These are phyloP conservation scores for Drosophila sturtevanti DNA, from an alignment of 1,140 invertebrate genomes.

Conservation along the genomic window DNA sequence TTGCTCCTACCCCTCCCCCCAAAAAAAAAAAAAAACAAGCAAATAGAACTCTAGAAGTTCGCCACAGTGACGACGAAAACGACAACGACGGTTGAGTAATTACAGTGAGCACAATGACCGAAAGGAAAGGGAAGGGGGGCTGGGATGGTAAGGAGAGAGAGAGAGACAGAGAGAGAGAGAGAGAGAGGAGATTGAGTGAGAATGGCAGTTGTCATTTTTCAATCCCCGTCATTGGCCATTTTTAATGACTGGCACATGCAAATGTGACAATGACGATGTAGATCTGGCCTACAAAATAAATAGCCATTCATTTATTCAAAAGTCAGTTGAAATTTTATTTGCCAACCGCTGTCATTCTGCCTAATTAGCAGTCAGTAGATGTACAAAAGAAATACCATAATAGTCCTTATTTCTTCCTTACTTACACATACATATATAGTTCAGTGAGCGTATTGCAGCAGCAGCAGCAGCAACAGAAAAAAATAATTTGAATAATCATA, in stretches of 20 bases:
- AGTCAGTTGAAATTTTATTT: conserved; percentile 43
- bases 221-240: conserved; percentile 46
- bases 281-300: conserved; percentile 56
- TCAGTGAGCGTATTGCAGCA: conserved; percentile 48
- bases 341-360: conserved; percentile 54
- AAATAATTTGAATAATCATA: conserved; percentile 72
- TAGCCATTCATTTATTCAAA: conserved; percentile 65
- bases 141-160: neutral
- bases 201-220: conserved; percentile 73
- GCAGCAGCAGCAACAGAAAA: too few species aligned
- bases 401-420: too few species aligned
- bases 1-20: conserved; percentile 13
- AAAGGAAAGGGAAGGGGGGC: neutral
- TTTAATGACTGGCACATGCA: conserved; percentile 67
- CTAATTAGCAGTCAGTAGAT: conserved; percentile 52
- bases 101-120: conserved; percentile 49
- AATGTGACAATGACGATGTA: conserved; percentile 70
- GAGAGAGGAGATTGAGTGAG: neutral
- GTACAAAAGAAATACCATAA: too few species aligned
- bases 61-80: neutral
- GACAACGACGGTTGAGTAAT: conserved; percentile 53
- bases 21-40: conserved; percentile 57
- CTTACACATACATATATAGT: too few species aligned
- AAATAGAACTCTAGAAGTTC: conserved; percentile 4
- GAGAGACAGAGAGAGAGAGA: neutral